phyloP scores from a whole-genome alignment of 2,888 invertebrate species.

The Oxystoma pomonae region DNA sequence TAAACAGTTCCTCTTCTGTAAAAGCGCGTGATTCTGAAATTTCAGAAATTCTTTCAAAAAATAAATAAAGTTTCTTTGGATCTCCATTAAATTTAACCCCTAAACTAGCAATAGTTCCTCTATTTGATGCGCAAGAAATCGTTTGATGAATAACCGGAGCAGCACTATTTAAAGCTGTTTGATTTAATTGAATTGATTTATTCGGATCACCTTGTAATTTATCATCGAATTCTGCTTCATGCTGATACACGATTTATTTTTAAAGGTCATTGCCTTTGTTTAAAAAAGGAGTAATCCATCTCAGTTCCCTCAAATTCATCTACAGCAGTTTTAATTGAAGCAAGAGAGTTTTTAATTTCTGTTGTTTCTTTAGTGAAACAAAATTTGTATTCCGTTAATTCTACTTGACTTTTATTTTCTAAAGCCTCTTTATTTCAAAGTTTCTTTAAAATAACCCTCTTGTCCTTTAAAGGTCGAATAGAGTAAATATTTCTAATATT shows the following conservation, averaged over 20 bases:
- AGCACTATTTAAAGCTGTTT: not conserved
- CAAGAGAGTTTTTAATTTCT: too few species aligned
- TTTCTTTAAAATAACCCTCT: too few species aligned
- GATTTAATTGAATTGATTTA: not conserved
- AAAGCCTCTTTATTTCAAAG: too few species aligned
- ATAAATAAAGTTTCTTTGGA: not conserved
- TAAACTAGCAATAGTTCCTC: not conserved
- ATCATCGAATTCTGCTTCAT: not conserved
- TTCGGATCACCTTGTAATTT: not conserved
- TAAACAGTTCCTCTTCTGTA: not conserved
- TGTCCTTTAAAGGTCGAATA: too few species aligned
- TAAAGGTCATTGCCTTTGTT: too few species aligned
- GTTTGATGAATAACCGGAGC: not conserved
- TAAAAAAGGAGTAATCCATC: too few species aligned
- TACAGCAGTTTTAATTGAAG: too few species aligned
- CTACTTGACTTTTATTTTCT: too few species aligned
- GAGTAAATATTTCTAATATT: too few species aligned
- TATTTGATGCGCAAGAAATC: not conserved
- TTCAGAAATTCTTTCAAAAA: not conserved
- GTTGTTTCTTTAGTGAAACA: too few species aligned
- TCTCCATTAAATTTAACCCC: not conserved
- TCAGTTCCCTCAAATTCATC: too few species aligned
- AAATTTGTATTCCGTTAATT: too few species aligned
- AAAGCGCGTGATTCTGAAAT: not conserved
- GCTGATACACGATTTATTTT: not conserved